Percentiles rank a stretch among this genome's conserved stretches.
phyloP scores from a whole-genome alignment of 2,888 invertebrate genomes.

The Antitype chi region DNA sequence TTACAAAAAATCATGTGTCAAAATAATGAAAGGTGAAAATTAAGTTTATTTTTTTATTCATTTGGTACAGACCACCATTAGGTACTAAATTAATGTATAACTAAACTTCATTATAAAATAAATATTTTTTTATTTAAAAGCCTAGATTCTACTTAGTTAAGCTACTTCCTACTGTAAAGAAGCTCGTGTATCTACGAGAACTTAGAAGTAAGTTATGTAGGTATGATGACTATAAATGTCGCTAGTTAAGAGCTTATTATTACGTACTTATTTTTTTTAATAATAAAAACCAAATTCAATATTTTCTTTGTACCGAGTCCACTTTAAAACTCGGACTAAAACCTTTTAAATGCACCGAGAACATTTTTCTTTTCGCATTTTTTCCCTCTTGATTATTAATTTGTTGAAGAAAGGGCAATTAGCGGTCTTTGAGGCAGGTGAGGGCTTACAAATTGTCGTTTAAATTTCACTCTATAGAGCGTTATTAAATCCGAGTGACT shows the following conservation, averaged over 20 bases:
- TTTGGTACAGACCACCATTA: neutral
- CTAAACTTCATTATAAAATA: neutral
- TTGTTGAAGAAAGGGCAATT: conserved; percentile 76
- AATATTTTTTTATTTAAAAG: neutral
- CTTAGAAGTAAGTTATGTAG: neutral
- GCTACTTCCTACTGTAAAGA: neutral
- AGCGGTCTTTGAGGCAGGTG: conserved; percentile 76
- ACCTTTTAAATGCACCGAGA: conserved; percentile 47
- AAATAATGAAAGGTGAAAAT: neutral
- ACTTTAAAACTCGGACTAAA: conserved; percentile 10
- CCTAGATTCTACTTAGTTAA: neutral
- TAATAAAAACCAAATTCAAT: neutral
- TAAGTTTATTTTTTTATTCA: too few relatives aligned
- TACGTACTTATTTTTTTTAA: neutral
- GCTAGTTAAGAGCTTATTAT: neutral
- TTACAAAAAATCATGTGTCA: neutral
- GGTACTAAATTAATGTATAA: neutral
- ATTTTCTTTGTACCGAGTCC: conserved; percentile 1
- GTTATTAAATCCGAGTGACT: conserved; percentile 79
- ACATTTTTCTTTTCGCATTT: conserved; percentile 46
- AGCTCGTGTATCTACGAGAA: neutral
- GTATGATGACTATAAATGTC: neutral
- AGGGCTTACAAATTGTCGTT: conserved; percentile 77
- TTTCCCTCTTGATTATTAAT: conserved; percentile 70
- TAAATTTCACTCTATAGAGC: conserved; percentile 77